A percentile compares a stretch with the other conserved stretches of the same genome.
These are phyloP conservation scores for Sphaerophoria rueppellii DNA, from an alignment of 2,888 invertebrate genomes.

Conservation along the genomic window DNA sequence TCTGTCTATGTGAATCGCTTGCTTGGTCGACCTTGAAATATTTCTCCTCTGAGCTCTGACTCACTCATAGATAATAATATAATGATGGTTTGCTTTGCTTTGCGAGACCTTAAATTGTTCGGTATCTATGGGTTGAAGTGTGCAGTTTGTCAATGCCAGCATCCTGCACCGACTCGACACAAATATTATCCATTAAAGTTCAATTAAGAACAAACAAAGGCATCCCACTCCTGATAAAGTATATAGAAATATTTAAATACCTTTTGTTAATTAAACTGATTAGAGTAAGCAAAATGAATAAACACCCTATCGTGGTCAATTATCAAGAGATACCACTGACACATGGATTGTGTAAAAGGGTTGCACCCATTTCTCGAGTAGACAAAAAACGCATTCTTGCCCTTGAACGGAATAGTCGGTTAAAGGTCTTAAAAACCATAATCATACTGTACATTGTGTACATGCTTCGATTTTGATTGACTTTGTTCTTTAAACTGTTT, in stretches of 20 bases:
- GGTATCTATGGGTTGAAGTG: not conserved
- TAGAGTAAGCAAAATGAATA: conserved; percentile 25
- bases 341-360: conserved; percentile 16
- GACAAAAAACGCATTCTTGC: no score
- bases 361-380: no score
- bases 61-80: conserved; percentile 6
- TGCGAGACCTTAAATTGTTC: conserved; percentile 46
- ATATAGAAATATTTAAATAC: conserved; percentile 6
- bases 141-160: conserved; percentile 34
- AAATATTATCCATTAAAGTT: conserved; percentile 55
- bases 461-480: no score
- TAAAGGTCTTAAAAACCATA: no score
- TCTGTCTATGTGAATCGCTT: no score
- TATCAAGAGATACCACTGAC: conserved; percentile 52
- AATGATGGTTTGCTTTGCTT: conserved; percentile 59
- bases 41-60: no score
- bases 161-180: not conserved
- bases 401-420: no score
- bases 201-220: conserved; percentile 40
- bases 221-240: not conserved
- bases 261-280: conserved; percentile 45
- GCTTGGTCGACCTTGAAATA: no score
- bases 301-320: conserved; percentile 51
- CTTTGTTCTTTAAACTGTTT: no score
- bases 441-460: no score